These are phyloP conservation scores for Hiodon tergisus DNA, from an alignment of 2,113 vertebrate species.

Conservation along the genomic window DNA sequence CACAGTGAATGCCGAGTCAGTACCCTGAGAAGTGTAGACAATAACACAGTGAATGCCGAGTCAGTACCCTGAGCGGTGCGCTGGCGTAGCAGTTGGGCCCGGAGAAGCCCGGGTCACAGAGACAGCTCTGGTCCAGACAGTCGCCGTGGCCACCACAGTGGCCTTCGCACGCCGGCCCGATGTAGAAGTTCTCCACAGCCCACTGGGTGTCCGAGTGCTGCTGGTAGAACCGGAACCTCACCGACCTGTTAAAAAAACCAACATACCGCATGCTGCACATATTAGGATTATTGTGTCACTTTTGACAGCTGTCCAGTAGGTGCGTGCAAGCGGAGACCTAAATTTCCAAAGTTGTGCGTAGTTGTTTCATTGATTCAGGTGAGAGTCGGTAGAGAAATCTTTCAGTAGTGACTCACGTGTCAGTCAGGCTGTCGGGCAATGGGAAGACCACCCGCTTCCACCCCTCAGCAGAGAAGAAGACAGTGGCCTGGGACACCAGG, in stretches of 20 bases:
- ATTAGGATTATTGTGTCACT: too few relatives aligned
- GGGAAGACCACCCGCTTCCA: conserved; percentile 91
- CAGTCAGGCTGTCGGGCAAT: conserved; percentile 79
- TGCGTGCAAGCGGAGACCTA: too few relatives aligned
- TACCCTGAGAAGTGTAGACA: not conserved
- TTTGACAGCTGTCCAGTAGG: too few relatives aligned
- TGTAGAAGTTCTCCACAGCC: conserved; percentile 95
- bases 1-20: not conserved
- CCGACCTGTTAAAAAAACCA: conserved; percentile 60
- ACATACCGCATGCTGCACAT: conserved; percentile 9
- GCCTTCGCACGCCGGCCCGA: conserved; percentile 84
- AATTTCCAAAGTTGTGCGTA: not conserved
- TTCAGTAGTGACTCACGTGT: conserved; percentile 72
- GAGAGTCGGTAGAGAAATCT: not conserved
- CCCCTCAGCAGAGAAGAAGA: conserved; percentile 85
- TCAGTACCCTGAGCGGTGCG: conserved; percentile 75
- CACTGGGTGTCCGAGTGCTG: conserved; percentile 88
- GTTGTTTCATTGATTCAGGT: not conserved
- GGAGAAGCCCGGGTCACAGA: conserved; percentile 89
- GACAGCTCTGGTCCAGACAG: conserved; percentile 86
- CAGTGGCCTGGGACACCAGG: conserved; percentile 86
- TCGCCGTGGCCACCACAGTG: conserved; percentile 92
- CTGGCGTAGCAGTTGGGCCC: conserved; percentile 88
- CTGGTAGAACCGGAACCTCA: conserved; percentile 95
- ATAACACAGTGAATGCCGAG: not conserved